These are phyloP conservation scores for Cyrtorhinus lividipennis DNA, from an alignment of 1,140 invertebrate species.

Conservation along the genomic window DNA sequence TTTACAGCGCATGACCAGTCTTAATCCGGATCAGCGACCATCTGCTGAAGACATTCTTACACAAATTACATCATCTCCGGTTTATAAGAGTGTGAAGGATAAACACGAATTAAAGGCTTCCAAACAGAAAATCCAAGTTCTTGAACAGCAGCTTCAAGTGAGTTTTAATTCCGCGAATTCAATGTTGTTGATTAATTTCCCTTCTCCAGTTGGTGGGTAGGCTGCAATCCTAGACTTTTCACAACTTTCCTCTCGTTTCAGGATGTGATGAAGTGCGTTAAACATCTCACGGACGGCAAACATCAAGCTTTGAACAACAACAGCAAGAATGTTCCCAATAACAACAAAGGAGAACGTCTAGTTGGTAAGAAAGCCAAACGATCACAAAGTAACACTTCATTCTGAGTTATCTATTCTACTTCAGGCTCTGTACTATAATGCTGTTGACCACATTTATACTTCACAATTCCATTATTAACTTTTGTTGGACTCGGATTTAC, in stretches of 20 bases:
- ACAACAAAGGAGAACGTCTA: slow-evolving; percentile 19
- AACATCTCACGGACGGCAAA: slow-evolving; percentile 11
- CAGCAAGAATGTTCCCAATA: neutral
- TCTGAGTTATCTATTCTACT: slow-evolving; percentile 10
- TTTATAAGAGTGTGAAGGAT: slow-evolving; percentile 18
- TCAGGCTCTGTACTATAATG: neutral
- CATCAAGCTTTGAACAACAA: neutral
- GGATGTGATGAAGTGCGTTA: slow-evolving; percentile 17
- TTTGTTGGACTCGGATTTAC: no score
- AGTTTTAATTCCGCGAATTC: neutral
- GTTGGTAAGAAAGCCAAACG: slow-evolving; percentile 19
- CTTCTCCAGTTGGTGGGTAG: no score
- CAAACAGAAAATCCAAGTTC: slow-evolving; percentile 18
- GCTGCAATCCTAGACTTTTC: neutral
- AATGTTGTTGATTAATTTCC: neutral
- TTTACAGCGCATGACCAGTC: slow-evolving; percentile 19
- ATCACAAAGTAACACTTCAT: slow-evolving; percentile 13
- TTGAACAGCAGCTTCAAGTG: slow-evolving; percentile 16
- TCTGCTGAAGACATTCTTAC: slow-evolving; percentile 15
- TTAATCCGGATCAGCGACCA: slow-evolving; percentile 12
- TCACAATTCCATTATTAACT: neutral
- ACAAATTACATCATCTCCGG: slow-evolving; percentile 11
- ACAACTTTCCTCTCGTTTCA: slow-evolving; percentile 7
- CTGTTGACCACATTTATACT: neutral
- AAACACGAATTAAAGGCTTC: slow-evolving; percentile 18